Base-by-base conservation (phyloP, 2,888 invertebrate species). In the Anodontia alba region DNA sequence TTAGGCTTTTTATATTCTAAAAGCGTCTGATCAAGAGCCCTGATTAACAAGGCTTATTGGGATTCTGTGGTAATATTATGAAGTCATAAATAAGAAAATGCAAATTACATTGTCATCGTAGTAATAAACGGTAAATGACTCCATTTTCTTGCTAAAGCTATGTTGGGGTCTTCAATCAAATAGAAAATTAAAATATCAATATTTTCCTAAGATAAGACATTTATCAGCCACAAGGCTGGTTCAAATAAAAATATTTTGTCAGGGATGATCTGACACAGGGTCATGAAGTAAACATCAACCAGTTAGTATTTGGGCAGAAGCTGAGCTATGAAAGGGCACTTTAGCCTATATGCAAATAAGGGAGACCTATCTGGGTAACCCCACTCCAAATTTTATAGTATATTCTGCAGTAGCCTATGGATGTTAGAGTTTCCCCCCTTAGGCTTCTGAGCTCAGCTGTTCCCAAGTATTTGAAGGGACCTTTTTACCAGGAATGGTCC, bases 81-180 rank as follows among this genome's bases (percentile, higher is more conserved):
- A 33, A 33, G 62, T 62, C 33, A 23, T 62, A 62, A 62, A 62
- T 31, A 62, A 62, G 17, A 62, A 62, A 62, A 62, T 62, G 62
- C 62, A 62, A 62, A 62, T 62, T 62, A 62, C 33, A 62, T 62
- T 62, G 62, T 62, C 33, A 3, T 10, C 33, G 17, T 12, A 33
- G 62, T 29, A 62, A 62, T 62, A 62, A 62, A 62, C 33, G 17
- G 62, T 29, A 62, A 62, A 62, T 62, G 26, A 62, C 62, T 29
- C 62, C 33, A 62, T 31, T 54, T 62, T 62, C 17, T 62, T 33
- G 62, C 62, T 33, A 62, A 33, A 29, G 33, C 17, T 31, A 1
- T 5, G 31, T 17, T 62, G 15, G 23, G 62, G 62, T 33, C 33
- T 62, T 62, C 62, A 62, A 62, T 62, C 62, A 62, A 62, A 62